Evolutionary conservation across 2,113 vertebrate species (phyloP), one percentile per base, ranked within the genome.

Genomic region (Scolopax mira): DNA sequence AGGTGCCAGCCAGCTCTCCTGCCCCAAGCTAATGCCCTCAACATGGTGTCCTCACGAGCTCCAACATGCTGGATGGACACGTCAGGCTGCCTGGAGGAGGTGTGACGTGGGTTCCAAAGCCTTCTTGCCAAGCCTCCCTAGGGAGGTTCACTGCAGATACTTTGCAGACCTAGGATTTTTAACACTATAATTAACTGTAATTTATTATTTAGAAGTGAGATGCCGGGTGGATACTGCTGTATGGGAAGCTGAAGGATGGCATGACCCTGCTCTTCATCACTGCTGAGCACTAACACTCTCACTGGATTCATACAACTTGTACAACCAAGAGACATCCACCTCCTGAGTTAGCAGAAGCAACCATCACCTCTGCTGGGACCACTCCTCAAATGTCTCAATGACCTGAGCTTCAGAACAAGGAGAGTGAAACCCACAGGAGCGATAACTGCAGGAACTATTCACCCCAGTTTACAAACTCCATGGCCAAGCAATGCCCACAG

Each of bases 21-120:
- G 71, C 54, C 52, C 39, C 0, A 3, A 49, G 42, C 30, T 19
- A 54, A 27, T 5, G 58, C 52, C 62, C 39, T 57, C 81, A 18
- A 39, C 42, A 10, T 0, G 2, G 10, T 31, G 57, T 19, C 19
- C 30, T 49, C 52, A 49, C 16, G 2, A 37, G 18, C 33, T 79
- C 49, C 33, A 14, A 23, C 75, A 85, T 0, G 2, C 57, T 12
- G 6, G 35, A 39, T 2, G 23, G 58, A 62, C n/a, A 31, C 1
- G 2, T 5, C 46, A 37, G 57, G 52, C 28, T 41, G 64, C 57
- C 67, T 17, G 49, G 57, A 44, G 44, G 37, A 84, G 39, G 12
- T 10, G 46, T 4, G 57, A 74, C 3, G 1, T 12, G 31, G 2
- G 2, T 23, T 28, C 87, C 67, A 31, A 79, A 83, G n/a, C 18